Base-by-base conservation (phyloP, 2,888 invertebrate species). In the Rhabditophanes sp. region DNA sequence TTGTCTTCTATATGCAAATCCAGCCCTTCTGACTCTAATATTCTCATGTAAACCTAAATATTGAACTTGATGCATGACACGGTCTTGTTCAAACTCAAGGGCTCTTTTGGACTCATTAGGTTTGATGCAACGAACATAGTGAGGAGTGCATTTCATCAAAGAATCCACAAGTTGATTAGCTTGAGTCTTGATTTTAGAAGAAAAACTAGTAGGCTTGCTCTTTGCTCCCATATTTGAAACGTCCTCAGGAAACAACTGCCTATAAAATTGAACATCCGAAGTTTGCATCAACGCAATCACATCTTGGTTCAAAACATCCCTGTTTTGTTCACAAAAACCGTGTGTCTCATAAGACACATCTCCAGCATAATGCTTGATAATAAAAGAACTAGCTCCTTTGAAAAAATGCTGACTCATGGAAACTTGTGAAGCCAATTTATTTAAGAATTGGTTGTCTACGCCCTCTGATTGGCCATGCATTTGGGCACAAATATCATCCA, bases 71-170 rank as follows among this genome's bases (percentile, higher is more conserved):
- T 77, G 76, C 44, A 72, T 72, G 1, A 76, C 75, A 53, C 65
- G 50, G 26, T 69, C 66, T 22, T 74, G 72, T 48, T 77, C 76
- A 75, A 76, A 77, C 53, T 77, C 76, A 15, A 71, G 66, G 1
- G 76, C 69, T 45, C 69, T 69, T 63, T 77, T 77, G 14, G 75
- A 76, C 58, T 77, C 76, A 60, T 77, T 77, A 11, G 77, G 77
- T 59, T 77, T 77, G 49, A 77, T 76, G 59, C 77, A 77, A 31
- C 77, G 68, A 40, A 77, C 75, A 59, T 78, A 77, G 65, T 77
- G 76, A 5, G 77, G 77, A 3, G 75, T 74, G 57, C 76, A 76
- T 51, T 72, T 71, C 74, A 74, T 76, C 49, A 77, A 64, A 25
- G 75, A 75, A 3, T 72, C 73, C 6, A 77, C 76, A 34, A 77